These are phyloP conservation scores for Thalpophila matura DNA, from an alignment of 2,888 invertebrate species.

Conservation along the genomic window DNA sequence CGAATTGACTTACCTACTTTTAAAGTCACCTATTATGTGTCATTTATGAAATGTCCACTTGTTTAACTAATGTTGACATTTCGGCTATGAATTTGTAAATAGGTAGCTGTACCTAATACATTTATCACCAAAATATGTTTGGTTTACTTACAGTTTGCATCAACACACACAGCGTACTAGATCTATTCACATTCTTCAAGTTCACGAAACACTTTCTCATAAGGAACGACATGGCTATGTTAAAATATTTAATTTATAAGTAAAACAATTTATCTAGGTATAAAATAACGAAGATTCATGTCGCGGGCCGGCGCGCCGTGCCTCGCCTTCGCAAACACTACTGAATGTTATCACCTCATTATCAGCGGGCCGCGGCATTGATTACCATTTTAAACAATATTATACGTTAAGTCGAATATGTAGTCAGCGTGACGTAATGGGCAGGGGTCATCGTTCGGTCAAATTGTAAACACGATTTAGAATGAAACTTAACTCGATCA, in stretches of 20 bases:
- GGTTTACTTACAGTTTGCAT: slow-evolving; percentile 77
- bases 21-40: not conserved
- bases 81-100: not conserved
- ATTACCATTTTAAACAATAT: slow-evolving; percentile 82
- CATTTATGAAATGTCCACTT: not conserved
- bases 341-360: slow-evolving; percentile 81
- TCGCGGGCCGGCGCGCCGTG: slow-evolving; percentile 64
- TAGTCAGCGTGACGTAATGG: slow-evolving; percentile 65
- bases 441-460: slow-evolving; percentile 69
- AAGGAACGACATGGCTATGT: slow-evolving; percentile 75
- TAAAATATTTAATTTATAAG: slow-evolving; percentile 7
- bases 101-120: not conserved
- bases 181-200: slow-evolving; percentile 75
- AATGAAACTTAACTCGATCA: slow-evolving; percentile 22
- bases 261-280: slow-evolving; percentile 26
- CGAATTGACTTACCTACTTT: not conserved
- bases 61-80: not conserved
- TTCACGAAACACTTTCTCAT: slow-evolving; percentile 79
- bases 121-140: not conserved
- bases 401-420: slow-evolving; percentile 68
- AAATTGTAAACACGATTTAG: slow-evolving; percentile 31
- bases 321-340: slow-evolving; percentile 68
- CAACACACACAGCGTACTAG: slow-evolving; percentile 70
- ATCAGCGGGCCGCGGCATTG: slow-evolving; percentile 76
- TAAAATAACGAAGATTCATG: slow-evolving; percentile 56